Conservation (phyloP, 1,140 invertebrate species). For the Adelges cooleyi region DNA sequence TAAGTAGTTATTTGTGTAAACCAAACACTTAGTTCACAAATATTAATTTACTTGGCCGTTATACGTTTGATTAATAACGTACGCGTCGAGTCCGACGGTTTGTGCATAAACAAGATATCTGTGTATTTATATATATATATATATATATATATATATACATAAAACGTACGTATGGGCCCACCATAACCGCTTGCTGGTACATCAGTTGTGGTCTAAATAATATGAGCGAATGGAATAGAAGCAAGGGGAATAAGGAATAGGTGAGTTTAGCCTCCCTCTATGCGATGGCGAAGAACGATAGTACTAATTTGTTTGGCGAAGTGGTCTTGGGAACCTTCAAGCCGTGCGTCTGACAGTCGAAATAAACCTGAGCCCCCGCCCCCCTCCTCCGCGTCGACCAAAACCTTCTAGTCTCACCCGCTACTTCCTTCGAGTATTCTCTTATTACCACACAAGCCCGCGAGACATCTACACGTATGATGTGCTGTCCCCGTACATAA, state of each 20-base stretch:
- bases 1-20: too few species aligned
- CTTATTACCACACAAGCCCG: too few species aligned
- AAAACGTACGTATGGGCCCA: too few species aligned
- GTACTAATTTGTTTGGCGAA: slow-evolving; percentile 22
- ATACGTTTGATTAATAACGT: slow-evolving; percentile 17
- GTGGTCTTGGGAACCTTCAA: slow-evolving; percentile 12
- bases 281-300: background rate
- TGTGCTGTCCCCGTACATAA: too few species aligned
- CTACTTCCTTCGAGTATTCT: too few species aligned
- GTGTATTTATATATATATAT: too few species aligned
- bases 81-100: background rate
- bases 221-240: background rate
- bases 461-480: background rate
- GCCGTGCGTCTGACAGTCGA: slow-evolving; percentile 16
- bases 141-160: too few species aligned
- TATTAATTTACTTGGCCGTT: background rate
- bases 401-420: too few species aligned
- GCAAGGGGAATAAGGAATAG: background rate
- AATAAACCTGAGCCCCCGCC: slow-evolving; percentile 9
- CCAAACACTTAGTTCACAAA: too few species aligned
- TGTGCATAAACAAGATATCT: too few species aligned
- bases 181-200: background rate
- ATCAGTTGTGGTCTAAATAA: slow-evolving; percentile 2
- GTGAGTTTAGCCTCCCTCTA: background rate
- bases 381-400: background rate